Percentiles rank a stretch among this genome's conserved stretches.
These are phyloP conservation scores for Sebastes minor DNA, from an alignment of 2,797 vertebrate genomes.

Conservation along the genomic window DNA sequence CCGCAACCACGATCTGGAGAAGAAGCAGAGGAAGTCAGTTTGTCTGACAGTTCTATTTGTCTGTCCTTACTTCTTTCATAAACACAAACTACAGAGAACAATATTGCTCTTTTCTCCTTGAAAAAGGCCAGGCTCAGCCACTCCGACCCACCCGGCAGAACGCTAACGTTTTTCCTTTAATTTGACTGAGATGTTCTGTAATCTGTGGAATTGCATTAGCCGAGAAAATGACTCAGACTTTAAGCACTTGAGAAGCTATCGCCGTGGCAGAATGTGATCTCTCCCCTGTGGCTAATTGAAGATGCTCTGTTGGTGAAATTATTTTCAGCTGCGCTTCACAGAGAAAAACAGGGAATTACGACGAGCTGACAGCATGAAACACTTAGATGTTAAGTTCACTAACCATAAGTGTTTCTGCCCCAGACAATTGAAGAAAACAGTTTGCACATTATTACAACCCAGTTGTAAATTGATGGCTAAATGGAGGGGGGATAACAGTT, in stretches of 20 bases:
- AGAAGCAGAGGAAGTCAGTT: slow-evolving; percentile 95
- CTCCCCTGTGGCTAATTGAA: slow-evolving; percentile 83
- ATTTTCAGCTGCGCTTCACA: slow-evolving; percentile 76
- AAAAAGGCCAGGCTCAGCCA: slow-evolving; percentile 25
- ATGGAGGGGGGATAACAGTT: slow-evolving; percentile 43
- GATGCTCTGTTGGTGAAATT: slow-evolving; percentile 81
- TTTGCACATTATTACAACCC: slow-evolving; percentile 64
- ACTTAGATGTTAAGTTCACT: slow-evolving; percentile 76
- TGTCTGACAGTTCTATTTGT: not conserved
- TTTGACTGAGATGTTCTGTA: slow-evolving; percentile 75
- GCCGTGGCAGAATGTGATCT: slow-evolving; percentile 79
- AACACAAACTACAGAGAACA: slow-evolving; percentile 24
- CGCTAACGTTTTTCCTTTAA: slow-evolving; percentile 66
- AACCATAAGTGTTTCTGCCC: slow-evolving; percentile 71
- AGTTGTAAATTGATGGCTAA: slow-evolving; percentile 64
- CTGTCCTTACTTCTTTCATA: not conserved
- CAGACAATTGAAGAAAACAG: slow-evolving; percentile 70
- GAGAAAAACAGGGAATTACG: slow-evolving; percentile 75
- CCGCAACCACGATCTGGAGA: slow-evolving; percentile 97
- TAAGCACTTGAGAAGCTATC: slow-evolving; percentile 79
- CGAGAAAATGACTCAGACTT: slow-evolving; percentile 76
- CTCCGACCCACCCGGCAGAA: slow-evolving; percentile 43
- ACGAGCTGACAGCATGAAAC: slow-evolving; percentile 76
- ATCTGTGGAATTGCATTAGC: slow-evolving; percentile 79
- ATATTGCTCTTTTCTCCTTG: slow-evolving; percentile 23